phyloP scores from a whole-genome alignment of 1,140 invertebrate species.

The Hycleus cichorii region DNA sequence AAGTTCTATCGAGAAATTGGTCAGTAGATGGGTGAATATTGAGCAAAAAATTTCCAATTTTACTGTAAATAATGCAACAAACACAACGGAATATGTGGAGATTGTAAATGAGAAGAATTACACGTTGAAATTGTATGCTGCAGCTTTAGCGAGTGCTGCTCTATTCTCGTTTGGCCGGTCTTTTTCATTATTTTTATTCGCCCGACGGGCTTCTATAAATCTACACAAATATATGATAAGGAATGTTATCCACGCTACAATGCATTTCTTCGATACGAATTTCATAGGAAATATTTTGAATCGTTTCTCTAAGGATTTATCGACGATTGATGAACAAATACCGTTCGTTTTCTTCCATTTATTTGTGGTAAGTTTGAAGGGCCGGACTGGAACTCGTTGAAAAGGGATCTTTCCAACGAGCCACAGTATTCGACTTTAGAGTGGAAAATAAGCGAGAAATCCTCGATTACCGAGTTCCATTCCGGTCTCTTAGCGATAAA shows the following conservation, averaged over 20 bases:
- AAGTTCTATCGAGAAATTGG: slow-evolving; percentile 5
- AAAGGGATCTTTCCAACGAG: too few species aligned
- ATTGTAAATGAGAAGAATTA: neutral
- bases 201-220: slow-evolving; percentile 22
- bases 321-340: slow-evolving; percentile 28
- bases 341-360: slow-evolving; percentile 22
- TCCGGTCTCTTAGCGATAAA: too few species aligned
- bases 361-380: slow-evolving; percentile 20
- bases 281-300: slow-evolving; percentile 35
- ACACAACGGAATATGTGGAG: neutral
- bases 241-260: slow-evolving; percentile 26
- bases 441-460: too few species aligned
- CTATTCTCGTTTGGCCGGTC: neutral
- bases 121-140: neutral
- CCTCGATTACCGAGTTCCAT: too few species aligned
- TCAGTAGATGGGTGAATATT: slow-evolving; percentile 8
- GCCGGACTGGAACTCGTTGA: too few species aligned
- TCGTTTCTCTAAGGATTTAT: slow-evolving; percentile 32
- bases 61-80: neutral
- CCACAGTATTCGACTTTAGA: too few species aligned
- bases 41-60: neutral
- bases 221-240: slow-evolving; percentile 26
- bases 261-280: slow-evolving; percentile 33
- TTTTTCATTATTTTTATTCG: neutral
- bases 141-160: neutral